A percentile compares a stretch with the other conserved stretches of the same genome.
phyloP scores from a whole-genome alignment of 2,888 invertebrate species.

The Euclidia mi region DNA sequence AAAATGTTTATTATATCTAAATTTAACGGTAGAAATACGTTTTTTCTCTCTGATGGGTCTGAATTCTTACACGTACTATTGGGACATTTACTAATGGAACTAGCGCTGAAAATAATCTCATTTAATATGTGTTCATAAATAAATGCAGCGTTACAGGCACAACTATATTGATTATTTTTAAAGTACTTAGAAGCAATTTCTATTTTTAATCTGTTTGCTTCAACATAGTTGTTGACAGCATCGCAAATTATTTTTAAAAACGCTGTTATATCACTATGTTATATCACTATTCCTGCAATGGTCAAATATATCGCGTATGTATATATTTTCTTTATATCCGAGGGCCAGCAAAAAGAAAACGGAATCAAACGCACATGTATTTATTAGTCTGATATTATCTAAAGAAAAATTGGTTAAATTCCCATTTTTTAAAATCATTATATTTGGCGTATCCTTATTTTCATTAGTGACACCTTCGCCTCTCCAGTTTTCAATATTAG shows the following conservation, averaged over 20 bases:
- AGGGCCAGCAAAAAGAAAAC: slow-evolving; percentile 34
- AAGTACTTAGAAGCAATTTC: slow-evolving; percentile 35
- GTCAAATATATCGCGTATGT: slow-evolving; percentile 35
- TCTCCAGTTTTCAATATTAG: slow-evolving; percentile 37
- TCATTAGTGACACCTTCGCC: slow-evolving; percentile 26
- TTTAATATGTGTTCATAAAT: too few species aligned
- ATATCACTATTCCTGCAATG: slow-evolving; percentile 34
- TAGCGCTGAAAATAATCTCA: too few species aligned
- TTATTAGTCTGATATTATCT: slow-evolving; percentile 29
- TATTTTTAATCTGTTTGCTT: slow-evolving; percentile 36
- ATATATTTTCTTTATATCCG: slow-evolving; percentile 34
- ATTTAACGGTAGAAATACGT: too few species aligned
- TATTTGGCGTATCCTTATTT: slow-evolving; percentile 19
- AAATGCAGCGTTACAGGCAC: slow-evolving; percentile 38
- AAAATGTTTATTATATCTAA: slow-evolving; percentile 37
- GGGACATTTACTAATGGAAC: slow-evolving; percentile 34
- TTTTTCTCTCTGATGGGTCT: too few species aligned
- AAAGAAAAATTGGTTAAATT: slow-evolving; percentile 21
- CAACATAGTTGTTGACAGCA: slow-evolving; percentile 33
- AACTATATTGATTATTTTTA: slow-evolving; percentile 30
- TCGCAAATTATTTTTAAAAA: slow-evolving; percentile 34
- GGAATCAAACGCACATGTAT: slow-evolving; percentile 35
- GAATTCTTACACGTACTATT: too few species aligned
- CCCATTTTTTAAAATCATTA: slow-evolving; percentile 30
- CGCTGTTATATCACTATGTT: slow-evolving; percentile 40